Evolutionary conservation across 2,888 invertebrate species (phyloP), one percentile per base, ranked within the genome.

Genomic region (Luffia ferchaultella): DNA sequence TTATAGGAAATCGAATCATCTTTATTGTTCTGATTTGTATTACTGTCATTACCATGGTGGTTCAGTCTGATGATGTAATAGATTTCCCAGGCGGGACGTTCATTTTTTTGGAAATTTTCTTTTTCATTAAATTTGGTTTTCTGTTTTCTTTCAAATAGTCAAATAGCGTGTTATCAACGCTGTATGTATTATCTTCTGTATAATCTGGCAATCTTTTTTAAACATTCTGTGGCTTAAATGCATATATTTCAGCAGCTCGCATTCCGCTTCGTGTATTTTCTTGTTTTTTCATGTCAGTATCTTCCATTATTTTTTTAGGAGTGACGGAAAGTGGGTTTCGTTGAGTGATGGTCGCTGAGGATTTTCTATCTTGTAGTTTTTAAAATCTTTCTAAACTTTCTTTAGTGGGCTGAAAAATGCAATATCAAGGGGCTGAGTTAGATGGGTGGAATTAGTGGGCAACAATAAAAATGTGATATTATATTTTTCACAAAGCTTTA

Each of bases 191-290:
- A 9, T 44, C 44, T 44, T 44, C 44, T 12, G 12, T 12, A 16
- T 44, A 44, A 12, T 44, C 44, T 7, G 44, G 44, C 7, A 44
- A 12, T 44, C 16, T 16, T 9, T 9, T 9, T 9, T 44, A 51
- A 45, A 54, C 45, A 51, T 52, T 53, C 16, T 54, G 18, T 42
- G 54, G 55, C 19, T 55, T 53, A 46, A 52, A 54, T 45, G 55
- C 52, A 40, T 53, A 51, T 54, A 54, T 52, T 16, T 52, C 55
- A n/a, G 55, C 51, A 45, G 53, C 40, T 15, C 7, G 7, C 7
- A 40, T 9, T 40, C 40, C 40, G 12, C 12, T 44, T 18, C 41
- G 45, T 18, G 53, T 51, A 52, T 55, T 55, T 50, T 48, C 51
- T 50, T 53, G 53, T 44, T 42, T 54, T 20, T 47, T 53, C 46